Percentiles rank a stretch among this genome's conserved stretches.
phyloP scores from a whole-genome alignment of 23 tunicate species.

The Aplidium turbinatum region DNA sequence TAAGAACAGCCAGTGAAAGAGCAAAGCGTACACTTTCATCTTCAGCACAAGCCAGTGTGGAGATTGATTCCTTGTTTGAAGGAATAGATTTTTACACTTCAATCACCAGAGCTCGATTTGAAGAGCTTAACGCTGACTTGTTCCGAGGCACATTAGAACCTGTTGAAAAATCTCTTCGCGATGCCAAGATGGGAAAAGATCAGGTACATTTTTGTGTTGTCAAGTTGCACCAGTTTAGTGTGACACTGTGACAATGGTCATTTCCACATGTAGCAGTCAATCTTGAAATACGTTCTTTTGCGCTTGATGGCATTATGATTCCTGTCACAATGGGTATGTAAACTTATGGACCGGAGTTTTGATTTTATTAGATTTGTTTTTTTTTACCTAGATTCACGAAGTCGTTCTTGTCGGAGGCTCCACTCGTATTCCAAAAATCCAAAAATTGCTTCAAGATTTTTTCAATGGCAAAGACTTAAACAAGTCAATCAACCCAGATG shows the following conservation, averaged over 20 bases:
- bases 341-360: not conserved
- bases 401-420: constrained; percentile 97
- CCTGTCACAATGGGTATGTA: too few species aligned
- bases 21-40: constrained; percentile 92
- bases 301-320: too few species aligned
- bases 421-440: constrained; percentile 94
- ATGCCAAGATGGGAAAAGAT: constrained; percentile 87
- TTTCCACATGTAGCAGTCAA: too few species aligned
- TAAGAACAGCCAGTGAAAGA: constrained; percentile 84
- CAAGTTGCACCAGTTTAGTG: too few species aligned
- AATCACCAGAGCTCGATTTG: constrained; percentile 98
- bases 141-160: constrained; percentile 98
- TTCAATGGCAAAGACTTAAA: constrained; percentile 90
- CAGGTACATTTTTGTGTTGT: too few species aligned
- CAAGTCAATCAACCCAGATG: constrained; percentile 98
- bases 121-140: constrained; percentile 80
- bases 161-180: constrained; percentile 93
- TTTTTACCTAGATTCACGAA: constrained; percentile 57
- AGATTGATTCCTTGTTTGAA: constrained; percentile 96
- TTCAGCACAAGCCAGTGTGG: constrained; percentile 66
- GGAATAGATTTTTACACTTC: constrained; percentile 98
- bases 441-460: constrained; percentile 74
- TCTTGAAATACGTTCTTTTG: too few species aligned
- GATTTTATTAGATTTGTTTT: not conserved
- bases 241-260: too few species aligned